These are phyloP conservation scores for Grantiella picta DNA, from an alignment of 2,113 vertebrate genomes.

Conservation along the genomic window DNA sequence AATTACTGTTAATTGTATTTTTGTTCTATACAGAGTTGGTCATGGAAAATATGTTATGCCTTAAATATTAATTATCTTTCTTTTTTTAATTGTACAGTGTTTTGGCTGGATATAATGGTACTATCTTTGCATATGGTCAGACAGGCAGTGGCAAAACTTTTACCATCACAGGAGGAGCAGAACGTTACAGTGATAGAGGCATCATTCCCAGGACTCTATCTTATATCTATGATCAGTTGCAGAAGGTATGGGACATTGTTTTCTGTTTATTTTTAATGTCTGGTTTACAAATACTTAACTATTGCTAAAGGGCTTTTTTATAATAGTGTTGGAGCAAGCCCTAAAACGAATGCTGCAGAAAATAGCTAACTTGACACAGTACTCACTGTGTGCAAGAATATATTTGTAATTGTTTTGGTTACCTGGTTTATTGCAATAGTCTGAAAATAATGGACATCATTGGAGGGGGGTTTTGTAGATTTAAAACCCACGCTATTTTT, in stretches of 20 bases:
- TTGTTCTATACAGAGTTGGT: neutral
- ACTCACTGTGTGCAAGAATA: neutral
- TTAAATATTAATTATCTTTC: neutral
- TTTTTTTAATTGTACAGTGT: constrained; percentile 68
- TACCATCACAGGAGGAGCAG: constrained; percentile 93
- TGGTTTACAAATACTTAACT: neutral
- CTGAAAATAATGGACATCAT: neutral
- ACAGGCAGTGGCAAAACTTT: constrained; percentile 98
- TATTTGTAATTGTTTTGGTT: neutral
- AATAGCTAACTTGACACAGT: neutral
- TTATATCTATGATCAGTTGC: constrained; percentile 84
- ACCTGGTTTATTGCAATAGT: neutral
- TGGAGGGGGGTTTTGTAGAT: accelerated
- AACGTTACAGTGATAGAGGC: constrained; percentile 87
- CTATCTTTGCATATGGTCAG: constrained; percentile 96
- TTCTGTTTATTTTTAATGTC: neutral
- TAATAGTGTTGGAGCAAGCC: neutral
- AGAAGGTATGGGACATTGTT: constrained; percentile 70
- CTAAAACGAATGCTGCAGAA: neutral
- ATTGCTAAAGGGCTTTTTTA: neutral
- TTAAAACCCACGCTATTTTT: neutral
- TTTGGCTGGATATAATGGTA: constrained; percentile 91
- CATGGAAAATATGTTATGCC: neutral
- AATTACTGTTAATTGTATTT: neutral
- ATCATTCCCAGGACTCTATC: constrained; percentile 92